phyloP scores from a whole-genome alignment of 1,140 invertebrate genomes.

The Neodiprion lecontei region DNA sequence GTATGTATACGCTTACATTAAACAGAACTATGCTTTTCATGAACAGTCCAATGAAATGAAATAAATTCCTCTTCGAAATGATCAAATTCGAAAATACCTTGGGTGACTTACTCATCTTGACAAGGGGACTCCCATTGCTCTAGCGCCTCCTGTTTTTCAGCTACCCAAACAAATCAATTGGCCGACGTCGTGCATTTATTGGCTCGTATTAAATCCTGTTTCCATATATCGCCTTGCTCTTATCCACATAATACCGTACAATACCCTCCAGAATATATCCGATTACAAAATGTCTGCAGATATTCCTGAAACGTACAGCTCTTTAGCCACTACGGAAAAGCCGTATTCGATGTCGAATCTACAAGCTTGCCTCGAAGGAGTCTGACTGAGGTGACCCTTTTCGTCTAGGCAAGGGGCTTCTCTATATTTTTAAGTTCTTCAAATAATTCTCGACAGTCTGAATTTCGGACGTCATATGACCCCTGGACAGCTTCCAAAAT shows the following conservation, averaged over 20 bases:
- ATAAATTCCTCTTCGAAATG: too few species aligned
- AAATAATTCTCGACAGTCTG: too few species aligned
- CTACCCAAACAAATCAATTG: conserved; percentile 18
- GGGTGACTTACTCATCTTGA: not conserved
- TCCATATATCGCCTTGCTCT: conserved; percentile 42
- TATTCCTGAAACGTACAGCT: conserved; percentile 36
- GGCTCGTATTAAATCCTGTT: conserved; percentile 47
- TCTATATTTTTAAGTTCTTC: too few species aligned
- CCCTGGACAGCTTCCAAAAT: too few species aligned
- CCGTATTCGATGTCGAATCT: too few species aligned
- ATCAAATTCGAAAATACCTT: not conserved
- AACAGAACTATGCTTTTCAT: too few species aligned
- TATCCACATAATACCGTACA: conserved; percentile 47
- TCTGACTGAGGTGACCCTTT: too few species aligned
- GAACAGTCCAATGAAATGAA: too few species aligned
- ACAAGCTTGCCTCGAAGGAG: too few species aligned
- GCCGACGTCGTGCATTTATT: conserved; percentile 39
- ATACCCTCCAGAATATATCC: conserved; percentile 39
- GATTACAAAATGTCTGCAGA: conserved; percentile 47
- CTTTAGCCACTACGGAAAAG: not conserved
- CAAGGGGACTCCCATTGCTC: not conserved
- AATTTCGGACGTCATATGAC: too few species aligned
- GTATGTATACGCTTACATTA: too few species aligned
- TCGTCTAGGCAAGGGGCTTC: too few species aligned
- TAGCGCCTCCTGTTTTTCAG: conserved; percentile 8